Conservation (phyloP, 1,140 invertebrate genomes). For the Amyelois transitella region DNA sequence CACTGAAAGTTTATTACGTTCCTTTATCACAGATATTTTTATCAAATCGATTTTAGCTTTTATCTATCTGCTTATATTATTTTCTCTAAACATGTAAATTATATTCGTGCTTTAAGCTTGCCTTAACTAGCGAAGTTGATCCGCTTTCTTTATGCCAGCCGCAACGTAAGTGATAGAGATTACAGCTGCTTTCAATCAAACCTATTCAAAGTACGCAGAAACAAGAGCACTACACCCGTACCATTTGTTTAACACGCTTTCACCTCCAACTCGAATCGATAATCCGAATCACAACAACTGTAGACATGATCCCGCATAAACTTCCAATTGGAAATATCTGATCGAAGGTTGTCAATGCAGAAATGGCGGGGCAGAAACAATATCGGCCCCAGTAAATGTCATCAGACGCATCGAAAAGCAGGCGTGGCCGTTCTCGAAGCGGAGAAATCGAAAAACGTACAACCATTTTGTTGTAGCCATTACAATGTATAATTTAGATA, state of each 20-base stretch:
- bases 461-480: conserved; percentile 12
- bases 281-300: conserved; percentile 18
- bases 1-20: no score
- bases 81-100: no score
- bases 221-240: conserved; percentile 4
- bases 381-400: conserved; percentile 26
- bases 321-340: conserved; percentile 27
- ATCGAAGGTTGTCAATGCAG: conserved; percentile 24
- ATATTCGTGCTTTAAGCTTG: no score
- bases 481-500: conserved; percentile 40
- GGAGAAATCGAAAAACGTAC: conserved; percentile 32
- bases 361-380: conserved; percentile 26
- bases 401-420: conserved; percentile 21
- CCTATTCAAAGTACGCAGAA: conserved; percentile 10
- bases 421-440: conserved; percentile 10
- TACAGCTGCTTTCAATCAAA: conserved; percentile 1
- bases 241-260: conserved; percentile 9
- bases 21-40: no score
- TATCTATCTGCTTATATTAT: no score
- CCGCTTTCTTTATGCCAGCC: no score
- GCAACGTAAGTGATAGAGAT: no score
- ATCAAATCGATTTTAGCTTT: no score
- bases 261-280: conserved; percentile 16
- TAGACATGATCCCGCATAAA: conserved; percentile 30
- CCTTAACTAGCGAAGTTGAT: no score